Conservation (phyloP, 2,113 vertebrate genomes). For the Chunga burmeisteri region DNA sequence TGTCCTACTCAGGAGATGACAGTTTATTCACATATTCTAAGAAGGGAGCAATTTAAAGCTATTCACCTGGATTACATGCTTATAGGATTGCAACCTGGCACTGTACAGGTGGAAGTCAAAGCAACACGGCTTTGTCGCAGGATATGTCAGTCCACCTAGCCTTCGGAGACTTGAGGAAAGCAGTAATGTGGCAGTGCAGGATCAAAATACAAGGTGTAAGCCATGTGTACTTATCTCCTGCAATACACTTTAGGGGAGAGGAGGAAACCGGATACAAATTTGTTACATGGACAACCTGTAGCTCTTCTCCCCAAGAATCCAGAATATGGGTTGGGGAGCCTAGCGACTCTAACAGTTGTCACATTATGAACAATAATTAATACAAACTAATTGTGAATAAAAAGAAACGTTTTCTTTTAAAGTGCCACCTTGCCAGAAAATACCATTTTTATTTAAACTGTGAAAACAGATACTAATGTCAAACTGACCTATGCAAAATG, state of each 20-base stretch:
- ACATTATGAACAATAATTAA: not conserved
- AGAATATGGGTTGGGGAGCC: not conserved
- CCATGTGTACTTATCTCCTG: not conserved
- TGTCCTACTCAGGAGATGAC: not conserved
- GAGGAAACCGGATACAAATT: not conserved
- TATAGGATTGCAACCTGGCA: not conserved
- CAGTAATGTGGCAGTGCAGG: not conserved
- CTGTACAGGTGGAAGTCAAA: not conserved
- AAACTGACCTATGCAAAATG: not conserved
- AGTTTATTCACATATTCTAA: not conserved
- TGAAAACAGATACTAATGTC: not conserved
- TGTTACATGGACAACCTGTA: not conserved
- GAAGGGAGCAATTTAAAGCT: not conserved
- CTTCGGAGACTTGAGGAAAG: not conserved
- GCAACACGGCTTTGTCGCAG: rapidly evolving
- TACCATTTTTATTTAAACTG: not conserved
- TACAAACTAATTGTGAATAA: not conserved
- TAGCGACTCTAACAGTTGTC: not conserved
- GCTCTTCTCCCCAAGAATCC: not conserved
- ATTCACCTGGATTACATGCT: not conserved
- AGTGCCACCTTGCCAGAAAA: not conserved
- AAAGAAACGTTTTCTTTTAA: not conserved
- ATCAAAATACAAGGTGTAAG: not conserved
- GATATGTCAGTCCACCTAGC: not conserved
- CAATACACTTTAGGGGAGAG: not conserved